Base-by-base conservation (phyloP, 2,888 invertebrate species). In the Axea sp. region DNA sequence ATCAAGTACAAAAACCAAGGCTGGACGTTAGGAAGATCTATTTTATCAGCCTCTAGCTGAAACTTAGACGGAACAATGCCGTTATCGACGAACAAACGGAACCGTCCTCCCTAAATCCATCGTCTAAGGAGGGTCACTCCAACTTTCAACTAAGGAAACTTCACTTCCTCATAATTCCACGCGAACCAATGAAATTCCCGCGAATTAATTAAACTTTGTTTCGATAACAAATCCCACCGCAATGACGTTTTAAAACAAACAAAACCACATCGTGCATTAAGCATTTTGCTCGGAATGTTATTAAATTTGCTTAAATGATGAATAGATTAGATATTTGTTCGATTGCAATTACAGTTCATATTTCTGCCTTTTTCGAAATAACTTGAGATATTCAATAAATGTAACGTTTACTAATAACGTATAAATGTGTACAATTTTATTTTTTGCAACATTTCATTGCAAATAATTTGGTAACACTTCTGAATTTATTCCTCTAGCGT, bases 21-120 rank as follows among this genome's bases (percentile, higher is more conserved):
- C 28, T 9, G 26, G 35, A 53, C 43, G 28, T 26, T 15, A 12
- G 53, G 68, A 64, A 72, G 65, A 64, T 75, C 62, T 62, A 75
- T 72, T 77, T 76, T 57, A 64, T 59, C 64, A 57, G 49, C 64
- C 26, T 65, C 59, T 65, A 45, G 65, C 30, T 19, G 28, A 59
- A 65, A 59, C 60, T 73, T 60, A 9, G 43, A 14, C 30, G 43
- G 72, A 73, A 65, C 65, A 65, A 64, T 72, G 14, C 57, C 24
- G 39, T 45, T 37, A 39, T 49, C 41, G 41, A 49, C 43, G 47
- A 64, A 57, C 43, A 53, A 57, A 41, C 55, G 71, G 14, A 15
- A 30, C 55, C 19, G n/a, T 62, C 55, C 41, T 28, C 19, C 15
- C 53, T 45, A 51, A 55, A 47, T 71, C 55, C 53, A 62, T 71